Conservation (phyloP, 23 tunicate species). For the Halocynthia aurantium region DNA sequence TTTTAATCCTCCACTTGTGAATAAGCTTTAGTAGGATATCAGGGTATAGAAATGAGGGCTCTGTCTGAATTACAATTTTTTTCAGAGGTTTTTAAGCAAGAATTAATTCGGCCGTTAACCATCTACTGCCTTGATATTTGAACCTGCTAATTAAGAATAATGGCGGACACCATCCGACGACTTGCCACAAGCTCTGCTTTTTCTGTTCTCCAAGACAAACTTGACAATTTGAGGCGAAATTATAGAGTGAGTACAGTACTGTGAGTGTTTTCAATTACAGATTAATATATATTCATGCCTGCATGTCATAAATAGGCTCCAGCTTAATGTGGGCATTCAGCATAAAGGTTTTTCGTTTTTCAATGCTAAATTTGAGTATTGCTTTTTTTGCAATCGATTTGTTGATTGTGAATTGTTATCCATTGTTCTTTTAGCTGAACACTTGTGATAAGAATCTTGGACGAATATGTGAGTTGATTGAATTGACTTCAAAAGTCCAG, state of each 20-base stretch:
- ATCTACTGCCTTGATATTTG: too few species aligned
- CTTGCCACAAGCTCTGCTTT: slow-evolving; percentile 52
- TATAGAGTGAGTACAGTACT: slow-evolving; percentile 38
- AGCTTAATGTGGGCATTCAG: background rate
- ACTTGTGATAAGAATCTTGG: slow-evolving; percentile 91
- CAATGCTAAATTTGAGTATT: background rate
- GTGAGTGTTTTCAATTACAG: background rate
- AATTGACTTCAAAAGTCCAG: slow-evolving; percentile 89
- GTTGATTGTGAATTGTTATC: background rate
- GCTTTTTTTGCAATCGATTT: background rate
- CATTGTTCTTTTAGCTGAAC: slow-evolving; percentile 41
- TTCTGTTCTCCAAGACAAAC: slow-evolving; percentile 70
- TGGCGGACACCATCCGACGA: slow-evolving; percentile 82
- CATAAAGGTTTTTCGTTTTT: background rate
- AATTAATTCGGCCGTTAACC: too few species aligned
- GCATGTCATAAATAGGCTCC: too few species aligned
- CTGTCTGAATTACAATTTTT: too few species aligned
- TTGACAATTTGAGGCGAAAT: slow-evolving; percentile 46
- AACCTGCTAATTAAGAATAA: background rate
- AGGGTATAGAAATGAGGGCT: too few species aligned
- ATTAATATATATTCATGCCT: too few species aligned
- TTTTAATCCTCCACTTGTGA: too few species aligned
- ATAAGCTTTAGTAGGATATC: too few species aligned
- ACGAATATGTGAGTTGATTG: slow-evolving; percentile 76
- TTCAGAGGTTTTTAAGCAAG: too few species aligned